Evolutionary conservation across 2,888 invertebrate species (phyloP).

Genomic region (Lacanobia oleracea): DNA sequence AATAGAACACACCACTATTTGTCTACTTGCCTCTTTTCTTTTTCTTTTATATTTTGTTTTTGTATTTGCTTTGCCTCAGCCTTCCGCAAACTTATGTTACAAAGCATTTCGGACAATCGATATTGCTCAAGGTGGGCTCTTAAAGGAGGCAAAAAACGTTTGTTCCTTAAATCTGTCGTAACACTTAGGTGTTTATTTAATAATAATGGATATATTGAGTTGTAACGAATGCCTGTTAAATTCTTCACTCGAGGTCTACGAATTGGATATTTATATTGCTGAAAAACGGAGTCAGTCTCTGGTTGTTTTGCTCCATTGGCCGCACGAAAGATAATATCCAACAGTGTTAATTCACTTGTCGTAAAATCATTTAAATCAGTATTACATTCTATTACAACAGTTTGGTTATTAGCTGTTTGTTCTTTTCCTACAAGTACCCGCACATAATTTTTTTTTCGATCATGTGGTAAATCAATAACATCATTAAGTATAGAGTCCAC

Average conservation of each 20-base stretch:
- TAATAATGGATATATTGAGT: conserved; percentile 24
- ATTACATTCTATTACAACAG: conserved; percentile 24
- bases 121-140: conserved; percentile 10
- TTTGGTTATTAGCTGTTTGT: background rate
- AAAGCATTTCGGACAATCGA: background rate
- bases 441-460: background rate
- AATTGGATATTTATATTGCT: background rate
- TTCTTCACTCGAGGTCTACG: background rate
- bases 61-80: too few relatives aligned
- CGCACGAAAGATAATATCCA: conserved; percentile 33
- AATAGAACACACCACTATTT: background rate
- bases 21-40: background rate
- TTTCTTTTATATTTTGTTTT: background rate
- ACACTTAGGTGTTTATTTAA: conserved; percentile 35
- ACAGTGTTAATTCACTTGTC: conserved; percentile 27
- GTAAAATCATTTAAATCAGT: conserved; percentile 5
- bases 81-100: conserved; percentile 8
- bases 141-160: conserved; percentile 39
- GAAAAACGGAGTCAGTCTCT: background rate
- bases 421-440: conserved; percentile 12
- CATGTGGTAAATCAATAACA: background rate
- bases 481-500: background rate
- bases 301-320: background rate
- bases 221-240: accelerated
- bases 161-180: conserved; percentile 28